Conservation (phyloP, 2,888 invertebrate genomes). For the Leucophenga maculata region DNA sequence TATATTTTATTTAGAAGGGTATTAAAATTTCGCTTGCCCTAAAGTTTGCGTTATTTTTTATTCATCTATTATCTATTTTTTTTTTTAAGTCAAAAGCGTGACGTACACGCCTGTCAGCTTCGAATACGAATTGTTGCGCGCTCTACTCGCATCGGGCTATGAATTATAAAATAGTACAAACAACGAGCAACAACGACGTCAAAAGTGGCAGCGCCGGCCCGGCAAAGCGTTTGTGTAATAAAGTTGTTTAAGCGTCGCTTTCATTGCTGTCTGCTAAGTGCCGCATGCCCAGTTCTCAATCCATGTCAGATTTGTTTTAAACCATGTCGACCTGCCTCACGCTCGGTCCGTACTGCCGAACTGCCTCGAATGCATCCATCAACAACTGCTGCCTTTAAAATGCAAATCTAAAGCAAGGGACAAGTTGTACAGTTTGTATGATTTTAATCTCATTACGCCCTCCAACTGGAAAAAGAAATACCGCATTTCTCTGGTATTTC, state of each 20-base stretch:
- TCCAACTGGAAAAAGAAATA: conserved; percentile 49
- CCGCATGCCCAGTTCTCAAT: conserved; percentile 26
- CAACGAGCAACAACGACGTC: too few relatives aligned
- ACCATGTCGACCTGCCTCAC: too few relatives aligned
- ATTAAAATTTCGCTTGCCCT: neutral
- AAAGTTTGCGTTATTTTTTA: neutral
- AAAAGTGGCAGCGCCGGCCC: too few relatives aligned
- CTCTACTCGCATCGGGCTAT: too few relatives aligned
- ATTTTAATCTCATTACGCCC: conserved; percentile 27
- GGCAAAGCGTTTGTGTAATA: too few relatives aligned
- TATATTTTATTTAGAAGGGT: too few relatives aligned
- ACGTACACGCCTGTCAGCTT: neutral
- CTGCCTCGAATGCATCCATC: too few relatives aligned
- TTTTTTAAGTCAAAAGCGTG: conserved; percentile 4
- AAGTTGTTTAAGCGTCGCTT: too few relatives aligned
- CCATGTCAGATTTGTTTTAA: conserved; percentile 16
- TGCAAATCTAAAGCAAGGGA: conserved; percentile 52
- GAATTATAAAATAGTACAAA: too few relatives aligned
- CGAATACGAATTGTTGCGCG: neutral
- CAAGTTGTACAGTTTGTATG: conserved; percentile 44
- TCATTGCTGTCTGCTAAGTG: neutral
- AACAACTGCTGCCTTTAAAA: neutral
- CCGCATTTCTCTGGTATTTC: conserved; percentile 39
- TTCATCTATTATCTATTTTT: neutral
- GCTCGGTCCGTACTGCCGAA: too few relatives aligned